Percentiles rank a stretch among this genome's conserved stretches.
Conservation (phyloP, 1,140 invertebrate genomes). For the Lepidurus arcticus region DNA sequence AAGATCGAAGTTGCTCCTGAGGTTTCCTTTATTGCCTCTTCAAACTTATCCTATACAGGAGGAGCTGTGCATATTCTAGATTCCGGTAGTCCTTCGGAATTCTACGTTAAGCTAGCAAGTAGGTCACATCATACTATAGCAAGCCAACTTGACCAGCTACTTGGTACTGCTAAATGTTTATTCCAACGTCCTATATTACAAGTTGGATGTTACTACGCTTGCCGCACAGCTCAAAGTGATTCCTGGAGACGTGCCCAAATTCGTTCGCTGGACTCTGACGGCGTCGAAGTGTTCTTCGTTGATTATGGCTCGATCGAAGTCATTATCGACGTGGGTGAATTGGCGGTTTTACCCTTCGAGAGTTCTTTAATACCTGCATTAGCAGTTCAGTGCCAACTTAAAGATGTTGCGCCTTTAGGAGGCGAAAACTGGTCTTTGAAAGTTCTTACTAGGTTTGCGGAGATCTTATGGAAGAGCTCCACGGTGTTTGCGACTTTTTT, state of each 20-base stretch:
- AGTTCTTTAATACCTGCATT: neutral
- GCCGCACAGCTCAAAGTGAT: neutral
- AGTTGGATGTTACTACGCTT: neutral
- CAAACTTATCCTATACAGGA: too few species aligned
- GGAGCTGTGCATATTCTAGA: neutral
- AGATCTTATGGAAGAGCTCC: neutral
- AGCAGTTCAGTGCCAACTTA: neutral
- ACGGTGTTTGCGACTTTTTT: neutral
- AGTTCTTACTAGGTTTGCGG: neutral
- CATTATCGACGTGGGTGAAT: neutral
- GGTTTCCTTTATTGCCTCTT: too few species aligned
- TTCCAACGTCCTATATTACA: neutral
- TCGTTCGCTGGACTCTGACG: neutral
- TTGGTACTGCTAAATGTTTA: neutral
- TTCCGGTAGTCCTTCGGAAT: neutral
- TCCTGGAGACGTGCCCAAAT: neutral
- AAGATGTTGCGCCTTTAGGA: neutral
- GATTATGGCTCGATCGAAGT: conserved; percentile 8
- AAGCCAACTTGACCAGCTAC: neutral
- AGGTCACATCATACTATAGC: neutral
- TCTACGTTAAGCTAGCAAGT: neutral
- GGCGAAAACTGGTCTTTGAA: neutral
- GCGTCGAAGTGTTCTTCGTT: neutral
- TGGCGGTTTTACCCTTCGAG: neutral
- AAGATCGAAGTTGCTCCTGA: too few species aligned